Percentiles rank a stretch among this genome's conserved stretches.
Conservation (phyloP, 2,113 vertebrate genomes). For the Pachyramphus minor region DNA sequence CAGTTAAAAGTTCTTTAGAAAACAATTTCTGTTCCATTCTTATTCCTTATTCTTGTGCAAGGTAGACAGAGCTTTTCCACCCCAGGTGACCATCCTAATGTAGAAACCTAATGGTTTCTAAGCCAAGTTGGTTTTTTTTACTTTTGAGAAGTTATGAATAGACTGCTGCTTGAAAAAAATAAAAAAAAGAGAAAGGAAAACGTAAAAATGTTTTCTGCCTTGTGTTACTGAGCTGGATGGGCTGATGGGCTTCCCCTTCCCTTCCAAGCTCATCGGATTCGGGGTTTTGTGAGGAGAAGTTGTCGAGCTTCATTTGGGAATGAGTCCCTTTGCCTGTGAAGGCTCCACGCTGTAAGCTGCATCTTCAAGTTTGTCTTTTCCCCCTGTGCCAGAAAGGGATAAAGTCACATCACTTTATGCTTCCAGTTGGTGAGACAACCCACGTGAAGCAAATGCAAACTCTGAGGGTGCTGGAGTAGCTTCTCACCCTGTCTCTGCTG, state of each 20-base stretch:
- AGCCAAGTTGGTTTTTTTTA: not conserved
- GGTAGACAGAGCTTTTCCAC: not conserved
- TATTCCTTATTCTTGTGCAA: not conserved
- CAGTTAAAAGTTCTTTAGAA: not conserved
- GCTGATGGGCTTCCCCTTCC: accelerated
- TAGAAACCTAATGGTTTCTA: not conserved
- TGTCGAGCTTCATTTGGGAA: not conserved
- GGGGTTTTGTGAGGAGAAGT: not conserved
- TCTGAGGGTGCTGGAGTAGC: not conserved
- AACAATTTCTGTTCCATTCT: not conserved
- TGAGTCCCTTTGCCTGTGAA: not conserved
- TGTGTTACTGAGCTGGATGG: too few species aligned
- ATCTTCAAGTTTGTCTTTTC: not conserved
- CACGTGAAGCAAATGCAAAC: not conserved
- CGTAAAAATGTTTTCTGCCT: not conserved
- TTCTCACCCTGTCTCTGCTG: not conserved
- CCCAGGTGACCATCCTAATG: not conserved
- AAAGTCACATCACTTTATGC: not conserved
- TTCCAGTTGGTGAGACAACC: not conserved
- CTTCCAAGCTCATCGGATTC: not conserved
- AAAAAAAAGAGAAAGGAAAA: not conserved
- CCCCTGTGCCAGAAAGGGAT: not conserved
- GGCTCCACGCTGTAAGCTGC: not conserved
- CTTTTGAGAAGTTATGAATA: not conserved
- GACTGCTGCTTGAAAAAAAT: not conserved